Percentiles rank a stretch among this genome's conserved stretches.
Conservation (phyloP, 2,888 invertebrate species). For the Auanema sp. region DNA sequence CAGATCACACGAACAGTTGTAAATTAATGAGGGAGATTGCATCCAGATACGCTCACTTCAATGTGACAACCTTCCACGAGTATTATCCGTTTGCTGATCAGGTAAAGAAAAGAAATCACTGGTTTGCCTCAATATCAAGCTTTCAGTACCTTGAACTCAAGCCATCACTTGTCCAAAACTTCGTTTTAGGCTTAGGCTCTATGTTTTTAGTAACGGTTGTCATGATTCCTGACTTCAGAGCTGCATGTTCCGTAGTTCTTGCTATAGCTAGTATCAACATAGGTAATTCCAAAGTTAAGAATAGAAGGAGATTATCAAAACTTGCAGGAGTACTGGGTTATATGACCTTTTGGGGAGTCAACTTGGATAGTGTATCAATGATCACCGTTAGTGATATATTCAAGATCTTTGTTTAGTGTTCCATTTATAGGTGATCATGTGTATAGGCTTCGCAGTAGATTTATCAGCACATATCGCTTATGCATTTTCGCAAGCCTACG, state of each 20-base stretch:
- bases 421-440: conserved; percentile 78
- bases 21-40: conserved; percentile 57
- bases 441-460: conserved; percentile 87
- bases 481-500: conserved; percentile 43
- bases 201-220: conserved; percentile 92
- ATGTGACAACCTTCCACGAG: conserved; percentile 89
- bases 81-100: conserved; percentile 90
- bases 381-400: conserved; percentile 72
- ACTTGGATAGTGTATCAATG: conserved; percentile 82
- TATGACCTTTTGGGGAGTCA: conserved; percentile 69
- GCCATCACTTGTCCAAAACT: conserved; percentile 69
- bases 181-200: conserved; percentile 83
- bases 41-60: conserved; percentile 67
- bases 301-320: neutral
- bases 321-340: conserved; percentile 57
- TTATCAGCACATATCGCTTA: conserved; percentile 55
- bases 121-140: neutral
- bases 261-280: conserved; percentile 74
- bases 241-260: conserved; percentile 89
- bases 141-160: conserved; percentile 60
- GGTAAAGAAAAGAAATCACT: conserved; percentile 19
- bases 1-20: conserved; percentile 65
- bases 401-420: neutral
- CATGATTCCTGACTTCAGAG: conserved; percentile 86
- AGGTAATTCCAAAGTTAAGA: conserved; percentile 24